Percentiles rank a stretch among this genome's conserved stretches.
Conservation (phyloP, 37 sponge, comb jelly and placozoan species). For the Chondrosia reniformis region DNA sequence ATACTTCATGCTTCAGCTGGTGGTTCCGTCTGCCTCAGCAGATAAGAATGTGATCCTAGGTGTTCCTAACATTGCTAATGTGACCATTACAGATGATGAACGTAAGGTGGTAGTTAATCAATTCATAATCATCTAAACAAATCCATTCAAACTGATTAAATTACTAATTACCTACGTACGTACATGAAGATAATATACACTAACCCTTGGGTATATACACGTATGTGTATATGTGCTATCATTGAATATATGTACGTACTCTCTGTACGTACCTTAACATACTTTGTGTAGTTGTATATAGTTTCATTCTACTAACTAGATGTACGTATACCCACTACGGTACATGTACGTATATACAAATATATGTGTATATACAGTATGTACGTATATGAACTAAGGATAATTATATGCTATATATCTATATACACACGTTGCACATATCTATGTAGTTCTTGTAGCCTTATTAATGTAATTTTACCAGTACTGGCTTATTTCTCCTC, state of each 20-base stretch:
- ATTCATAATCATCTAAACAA: no score
- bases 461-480: not conserved
- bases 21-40: not conserved
- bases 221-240: not conserved
- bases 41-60: not conserved
- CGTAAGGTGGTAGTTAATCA: not conserved
- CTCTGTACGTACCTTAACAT: no score
- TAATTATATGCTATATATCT: not conserved
- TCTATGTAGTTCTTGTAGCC: not conserved
- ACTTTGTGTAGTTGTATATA: no score
- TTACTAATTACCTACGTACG: not conserved
- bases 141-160: no score
- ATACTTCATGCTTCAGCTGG: not conserved
- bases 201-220: not conserved
- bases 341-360: not conserved
- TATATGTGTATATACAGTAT: not conserved
- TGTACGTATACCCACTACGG: not conserved
- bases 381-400: not conserved
- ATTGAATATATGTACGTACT: not conserved
- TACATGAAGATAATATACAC: not conserved
- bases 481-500: no score
- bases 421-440: not conserved
- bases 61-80: not conserved
- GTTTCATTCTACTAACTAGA: no score
- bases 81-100: conserved; percentile 18